These are phyloP conservation scores for Coryphaenoides rupestris DNA, from an alignment of 2,113 vertebrate species.

Conservation along the genomic window DNA sequence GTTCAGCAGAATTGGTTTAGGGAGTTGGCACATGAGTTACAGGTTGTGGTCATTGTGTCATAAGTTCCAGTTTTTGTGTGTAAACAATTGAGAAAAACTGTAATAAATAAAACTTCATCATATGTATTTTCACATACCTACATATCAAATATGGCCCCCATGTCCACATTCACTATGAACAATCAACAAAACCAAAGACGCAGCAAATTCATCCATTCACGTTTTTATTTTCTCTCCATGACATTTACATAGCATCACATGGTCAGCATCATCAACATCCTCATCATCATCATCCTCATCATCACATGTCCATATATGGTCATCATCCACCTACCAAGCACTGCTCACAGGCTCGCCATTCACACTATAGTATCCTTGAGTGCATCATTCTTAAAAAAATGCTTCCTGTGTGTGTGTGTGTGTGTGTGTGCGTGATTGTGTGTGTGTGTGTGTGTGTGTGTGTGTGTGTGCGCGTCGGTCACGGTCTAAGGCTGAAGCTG, in stretches of 20 bases:
- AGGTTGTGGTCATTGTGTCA: no score
- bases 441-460: constrained; percentile 46
- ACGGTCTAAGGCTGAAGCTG: constrained; percentile 48
- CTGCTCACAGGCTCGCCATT: constrained; percentile 60
- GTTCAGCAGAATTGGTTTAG: no score
- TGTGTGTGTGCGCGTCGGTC: constrained; percentile 41
- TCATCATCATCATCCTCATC: constrained; percentile 54
- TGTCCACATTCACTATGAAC: no score
- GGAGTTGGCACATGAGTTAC: no score
- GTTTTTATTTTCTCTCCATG: constrained; percentile 70
- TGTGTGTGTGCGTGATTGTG: constrained; percentile 24
- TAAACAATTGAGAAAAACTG: no score
- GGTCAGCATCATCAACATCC: constrained; percentile 67
- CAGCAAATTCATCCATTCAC: constrained; percentile 51
- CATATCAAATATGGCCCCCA: no score
- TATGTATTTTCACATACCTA: no score
- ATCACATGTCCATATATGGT: constrained; percentile 30
- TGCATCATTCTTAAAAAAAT: constrained; percentile 59
- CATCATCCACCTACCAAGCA: constrained; percentile 59
- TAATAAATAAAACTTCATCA: no score
- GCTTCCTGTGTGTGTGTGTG: constrained; percentile 35
- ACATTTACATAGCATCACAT: constrained; percentile 67
- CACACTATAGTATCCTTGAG: constrained; percentile 65
- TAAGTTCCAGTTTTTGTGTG: no score
- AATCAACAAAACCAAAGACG: no score